These are phyloP conservation scores for Thunnus albacares DNA, from an alignment of 2,797 vertebrate genomes.

Conservation along the genomic window DNA sequence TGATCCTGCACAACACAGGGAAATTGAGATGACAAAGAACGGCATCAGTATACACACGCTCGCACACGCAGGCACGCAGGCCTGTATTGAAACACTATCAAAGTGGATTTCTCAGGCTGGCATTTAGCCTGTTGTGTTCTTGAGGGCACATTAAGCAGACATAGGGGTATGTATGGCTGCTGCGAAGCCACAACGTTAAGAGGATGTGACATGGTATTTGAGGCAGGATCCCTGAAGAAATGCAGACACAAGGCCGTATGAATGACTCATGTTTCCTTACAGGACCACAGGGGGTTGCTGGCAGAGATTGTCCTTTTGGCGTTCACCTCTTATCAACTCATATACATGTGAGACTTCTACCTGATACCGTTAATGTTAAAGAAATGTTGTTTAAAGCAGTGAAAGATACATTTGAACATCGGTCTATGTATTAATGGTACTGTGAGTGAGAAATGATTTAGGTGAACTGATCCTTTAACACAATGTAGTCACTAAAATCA, in stretches of 20 bases:
- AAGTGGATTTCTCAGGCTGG: slow-evolving; percentile 53
- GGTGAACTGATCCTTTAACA: not conserved
- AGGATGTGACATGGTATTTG: slow-evolving; percentile 63
- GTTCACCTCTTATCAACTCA: not conserved
- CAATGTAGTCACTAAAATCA: not conserved
- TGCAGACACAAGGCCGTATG: slow-evolving; percentile 28
- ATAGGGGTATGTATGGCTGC: slow-evolving; percentile 15
- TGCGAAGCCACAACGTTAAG: slow-evolving; percentile 39
- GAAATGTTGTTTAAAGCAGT: not conserved
- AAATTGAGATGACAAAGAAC: slow-evolving; percentile 55
- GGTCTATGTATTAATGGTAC: not conserved
- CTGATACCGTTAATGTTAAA: not conserved
- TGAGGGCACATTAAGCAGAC: slow-evolving; percentile 27
- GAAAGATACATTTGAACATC: no score
- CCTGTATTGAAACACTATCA: slow-evolving; percentile 17
- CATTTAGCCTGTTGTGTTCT: slow-evolving; percentile 48
- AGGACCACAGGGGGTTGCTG: not conserved
- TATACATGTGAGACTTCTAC: not conserved
- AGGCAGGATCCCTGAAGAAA: slow-evolving; percentile 52
- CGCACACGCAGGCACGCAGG: not conserved
- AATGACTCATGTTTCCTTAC: slow-evolving; percentile 31
- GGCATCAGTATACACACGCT: not conserved
- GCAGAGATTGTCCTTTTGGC: slow-evolving; percentile 12
- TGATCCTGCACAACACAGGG: slow-evolving; percentile 37
- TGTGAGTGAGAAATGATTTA: not conserved